These are phyloP conservation scores for Jaculus jaculus DNA, from an alignment of 2,113 vertebrate genomes.

Conservation along the genomic window DNA sequence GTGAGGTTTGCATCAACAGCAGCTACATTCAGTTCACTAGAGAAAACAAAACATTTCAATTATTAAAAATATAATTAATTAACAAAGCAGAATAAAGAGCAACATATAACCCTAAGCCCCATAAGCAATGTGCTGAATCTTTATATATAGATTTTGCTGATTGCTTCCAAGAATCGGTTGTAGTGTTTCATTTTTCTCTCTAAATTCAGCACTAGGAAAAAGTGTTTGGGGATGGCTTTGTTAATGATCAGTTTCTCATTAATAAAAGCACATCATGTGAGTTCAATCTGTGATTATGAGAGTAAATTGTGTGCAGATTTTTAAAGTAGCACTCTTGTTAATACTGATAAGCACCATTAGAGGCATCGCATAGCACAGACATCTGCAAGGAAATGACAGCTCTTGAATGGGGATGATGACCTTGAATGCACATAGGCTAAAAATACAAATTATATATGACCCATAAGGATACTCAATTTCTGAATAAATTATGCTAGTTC, in stretches of 20 bases:
- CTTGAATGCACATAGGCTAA: slow-evolving; percentile 63
- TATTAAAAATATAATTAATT: slow-evolving; percentile 54
- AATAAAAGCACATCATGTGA: slow-evolving; percentile 64
- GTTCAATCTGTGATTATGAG: slow-evolving; percentile 79
- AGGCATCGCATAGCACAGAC: slow-evolving; percentile 74
- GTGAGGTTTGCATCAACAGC: slow-evolving; percentile 92
- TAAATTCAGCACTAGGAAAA: slow-evolving; percentile 60
- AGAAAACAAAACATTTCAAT: slow-evolving; percentile 78
- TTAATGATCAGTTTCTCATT: slow-evolving; percentile 73
- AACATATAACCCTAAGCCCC: slow-evolving; percentile 64
- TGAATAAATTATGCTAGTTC: slow-evolving; percentile 59
- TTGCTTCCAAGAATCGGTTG: slow-evolving; percentile 32
- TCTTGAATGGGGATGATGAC: slow-evolving; percentile 70
- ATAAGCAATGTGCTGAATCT: slow-evolving; percentile 43
- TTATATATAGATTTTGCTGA: slow-evolving; percentile 65
- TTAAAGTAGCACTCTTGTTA: slow-evolving; percentile 81
- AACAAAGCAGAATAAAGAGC: slow-evolving; percentile 62
- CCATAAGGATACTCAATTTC: slow-evolving; percentile 57
- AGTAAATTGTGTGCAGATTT: slow-evolving; percentile 82
- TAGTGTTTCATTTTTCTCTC: slow-evolving; percentile 32
- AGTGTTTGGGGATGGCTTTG: slow-evolving; percentile 52
- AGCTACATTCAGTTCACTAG: slow-evolving; percentile 96
- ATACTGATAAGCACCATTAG: slow-evolving; percentile 82
- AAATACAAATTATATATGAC: slow-evolving; percentile 69
- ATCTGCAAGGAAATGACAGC: slow-evolving; percentile 77